Evolutionary conservation across 2,888 invertebrate genomes (phyloP), one percentile per base, ranked within the genome.

Genomic region (Mythimna pallens): DNA sequence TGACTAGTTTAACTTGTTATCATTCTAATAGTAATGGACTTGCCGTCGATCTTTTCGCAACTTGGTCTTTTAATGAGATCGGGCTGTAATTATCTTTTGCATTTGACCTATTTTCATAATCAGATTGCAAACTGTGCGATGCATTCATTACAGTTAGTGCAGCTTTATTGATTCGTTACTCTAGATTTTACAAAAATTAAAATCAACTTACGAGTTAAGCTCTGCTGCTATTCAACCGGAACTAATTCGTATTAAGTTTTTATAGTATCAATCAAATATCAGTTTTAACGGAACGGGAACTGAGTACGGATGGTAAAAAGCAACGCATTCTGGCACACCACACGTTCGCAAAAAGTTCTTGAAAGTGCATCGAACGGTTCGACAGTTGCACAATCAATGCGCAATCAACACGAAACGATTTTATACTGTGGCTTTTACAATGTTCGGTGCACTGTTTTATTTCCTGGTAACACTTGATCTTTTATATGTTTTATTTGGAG

Each of bases 301-400:
- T 81, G 81, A 83, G 83, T 82, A 74, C 72, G 70, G 63, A 52
- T 76, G 70, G 68, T 79, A 86, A 89, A 89, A 89, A 89, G 61
- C 69, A 67, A 78, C 77, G 80, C 79, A 82, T 82, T 79, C 70
- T 71, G 73, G 73, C 73, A 75, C 79, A 74, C 74, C 74, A 75
- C 76, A 75, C 77, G 70, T 82, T n/a, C 72, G 70, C 81, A 86
- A 86, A 86, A 84, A 84, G 76, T 78, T 79, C 83, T 76, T 65
- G 74, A 80, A 82, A 81, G 76, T 78, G 81, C 78, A 82, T 81
- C 76, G 73, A 81, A 83, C 75, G 71, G 79, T 84, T 82, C 81
- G 71, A 78, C 87, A 82, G 85, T 82, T 84, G 84, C 79, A 79
- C 82, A 86, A 88, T 87, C 85, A 87, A 87, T 83, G 77, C 63